These are phyloP conservation scores for Phytoseiulus persimilis DNA, from an alignment of 2,888 invertebrate genomes.

Conservation along the genomic window DNA sequence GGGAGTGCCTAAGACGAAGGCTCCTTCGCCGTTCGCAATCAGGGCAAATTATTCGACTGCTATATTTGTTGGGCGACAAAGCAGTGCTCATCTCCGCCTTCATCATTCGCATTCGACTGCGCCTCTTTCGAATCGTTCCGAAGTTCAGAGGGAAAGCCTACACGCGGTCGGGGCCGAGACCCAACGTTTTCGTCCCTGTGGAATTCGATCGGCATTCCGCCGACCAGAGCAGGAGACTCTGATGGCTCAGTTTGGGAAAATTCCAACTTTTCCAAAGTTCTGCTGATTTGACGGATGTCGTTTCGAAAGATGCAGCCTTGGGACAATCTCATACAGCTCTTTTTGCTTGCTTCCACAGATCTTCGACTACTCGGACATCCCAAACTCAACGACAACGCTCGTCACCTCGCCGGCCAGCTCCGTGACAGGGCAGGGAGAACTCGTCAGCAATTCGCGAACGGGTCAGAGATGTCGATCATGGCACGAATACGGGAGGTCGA, in stretches of 20 bases:
- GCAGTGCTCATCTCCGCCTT: neutral
- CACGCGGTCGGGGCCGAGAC: neutral
- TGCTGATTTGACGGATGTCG: too few species aligned
- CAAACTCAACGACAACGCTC: slow-evolving; percentile 54
- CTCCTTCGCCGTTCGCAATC: neutral
- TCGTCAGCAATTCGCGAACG: slow-evolving; percentile 44
- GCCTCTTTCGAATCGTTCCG: neutral
- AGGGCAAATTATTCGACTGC: neutral
- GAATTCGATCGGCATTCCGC: neutral
- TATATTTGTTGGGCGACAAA: neutral
- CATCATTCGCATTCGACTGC: neutral
- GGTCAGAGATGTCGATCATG: slow-evolving; percentile 65
- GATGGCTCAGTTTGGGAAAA: neutral
- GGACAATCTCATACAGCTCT: too few species aligned
- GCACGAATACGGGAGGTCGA: slow-evolving; percentile 88
- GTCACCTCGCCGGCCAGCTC: slow-evolving; percentile 48
- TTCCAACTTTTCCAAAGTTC: too few species aligned
- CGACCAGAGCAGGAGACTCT: neutral
- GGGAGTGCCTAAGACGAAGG: neutral
- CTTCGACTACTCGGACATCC: slow-evolving; percentile 84
- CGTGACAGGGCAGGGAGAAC: slow-evolving; percentile 51
- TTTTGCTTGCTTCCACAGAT: slow-evolving; percentile 57
- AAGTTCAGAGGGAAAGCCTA: neutral
- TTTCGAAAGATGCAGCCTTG: too few species aligned
- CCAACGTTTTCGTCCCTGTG: neutral